Conservation (phyloP, 2,888 invertebrate species). For the Nemurella pictetii region DNA sequence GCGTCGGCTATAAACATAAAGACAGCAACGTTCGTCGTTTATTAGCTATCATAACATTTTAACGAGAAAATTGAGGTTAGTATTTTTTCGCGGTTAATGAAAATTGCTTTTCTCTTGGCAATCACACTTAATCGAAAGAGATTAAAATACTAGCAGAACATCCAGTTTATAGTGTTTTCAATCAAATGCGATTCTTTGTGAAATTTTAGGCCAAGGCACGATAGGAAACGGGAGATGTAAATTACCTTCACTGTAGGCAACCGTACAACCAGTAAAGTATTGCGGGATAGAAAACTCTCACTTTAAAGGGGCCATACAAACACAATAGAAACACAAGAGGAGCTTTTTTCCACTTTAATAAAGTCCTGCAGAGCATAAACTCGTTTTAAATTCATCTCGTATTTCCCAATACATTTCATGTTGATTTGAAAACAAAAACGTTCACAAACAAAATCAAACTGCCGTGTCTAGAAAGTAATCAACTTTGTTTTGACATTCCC, state of each 20-base stretch:
- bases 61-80: not conserved
- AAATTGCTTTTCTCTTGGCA: not conserved
- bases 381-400: too few relatives aligned
- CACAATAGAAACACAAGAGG: not conserved
- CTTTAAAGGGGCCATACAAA: not conserved
- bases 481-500: not conserved
- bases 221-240: not conserved
- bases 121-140: not conserved
- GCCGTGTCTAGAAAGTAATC: not conserved
- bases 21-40: not conserved
- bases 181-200: not conserved
- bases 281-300: not conserved
- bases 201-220: not conserved
- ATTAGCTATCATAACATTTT: not conserved
- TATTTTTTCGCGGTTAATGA: not conserved
- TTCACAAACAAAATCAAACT: too few relatives aligned
- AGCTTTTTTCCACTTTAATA: not conserved
- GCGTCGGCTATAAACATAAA: too few relatives aligned
- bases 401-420: too few relatives aligned
- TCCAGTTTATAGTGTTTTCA: not conserved
- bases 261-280: not conserved
- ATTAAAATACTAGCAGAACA: not conserved
- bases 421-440: too few relatives aligned
- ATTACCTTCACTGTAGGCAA: not conserved
- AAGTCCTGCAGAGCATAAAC: too few relatives aligned